phyloP scores from a whole-genome alignment of 1,140 invertebrate genomes.

The Luehdorfia chinensis region DNA sequence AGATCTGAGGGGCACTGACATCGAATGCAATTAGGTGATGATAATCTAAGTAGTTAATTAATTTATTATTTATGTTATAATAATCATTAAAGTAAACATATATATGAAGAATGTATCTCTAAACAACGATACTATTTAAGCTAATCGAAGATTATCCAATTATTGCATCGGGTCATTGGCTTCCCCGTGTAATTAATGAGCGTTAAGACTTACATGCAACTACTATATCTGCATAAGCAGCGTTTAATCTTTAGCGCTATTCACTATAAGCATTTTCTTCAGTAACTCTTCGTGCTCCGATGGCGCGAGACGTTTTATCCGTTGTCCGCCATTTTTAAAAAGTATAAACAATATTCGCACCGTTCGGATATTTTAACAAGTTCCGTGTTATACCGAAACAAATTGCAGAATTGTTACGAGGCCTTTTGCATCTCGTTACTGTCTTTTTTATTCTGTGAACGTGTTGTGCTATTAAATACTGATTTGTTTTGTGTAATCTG shows the following conservation, averaged over 20 bases:
- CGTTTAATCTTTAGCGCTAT: slow-evolving; percentile 2
- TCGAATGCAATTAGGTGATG: too few relatives aligned
- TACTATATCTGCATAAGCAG: slow-evolving; percentile 7
- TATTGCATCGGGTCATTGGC: background rate
- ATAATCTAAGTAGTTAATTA: too few relatives aligned
- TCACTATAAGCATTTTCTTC: slow-evolving; percentile 8
- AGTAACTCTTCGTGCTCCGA: slow-evolving; percentile 45
- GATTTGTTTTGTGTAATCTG: slow-evolving; percentile 1
- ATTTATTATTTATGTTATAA: too few relatives aligned
- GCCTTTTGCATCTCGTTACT: slow-evolving; percentile 15
- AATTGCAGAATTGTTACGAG: slow-evolving; percentile 17
- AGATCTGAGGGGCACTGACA: too few relatives aligned
- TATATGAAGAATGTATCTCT: too few relatives aligned
- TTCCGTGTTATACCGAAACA: slow-evolving; percentile 12
- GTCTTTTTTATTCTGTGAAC: slow-evolving; percentile 16
- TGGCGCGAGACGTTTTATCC: slow-evolving; percentile 29
- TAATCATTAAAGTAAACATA: too few relatives aligned
- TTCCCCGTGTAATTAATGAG: background rate
- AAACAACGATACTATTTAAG: too few relatives aligned
- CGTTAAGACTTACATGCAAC: background rate
- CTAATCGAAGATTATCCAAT: too few relatives aligned
- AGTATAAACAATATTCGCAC: slow-evolving; percentile 3
- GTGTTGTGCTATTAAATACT: slow-evolving; percentile 11
- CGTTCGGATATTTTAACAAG: slow-evolving; percentile 15
- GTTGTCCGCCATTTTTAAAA: slow-evolving; percentile 39